Conservation (phyloP, 2,888 invertebrate species). For the Acleris emargana region DNA sequence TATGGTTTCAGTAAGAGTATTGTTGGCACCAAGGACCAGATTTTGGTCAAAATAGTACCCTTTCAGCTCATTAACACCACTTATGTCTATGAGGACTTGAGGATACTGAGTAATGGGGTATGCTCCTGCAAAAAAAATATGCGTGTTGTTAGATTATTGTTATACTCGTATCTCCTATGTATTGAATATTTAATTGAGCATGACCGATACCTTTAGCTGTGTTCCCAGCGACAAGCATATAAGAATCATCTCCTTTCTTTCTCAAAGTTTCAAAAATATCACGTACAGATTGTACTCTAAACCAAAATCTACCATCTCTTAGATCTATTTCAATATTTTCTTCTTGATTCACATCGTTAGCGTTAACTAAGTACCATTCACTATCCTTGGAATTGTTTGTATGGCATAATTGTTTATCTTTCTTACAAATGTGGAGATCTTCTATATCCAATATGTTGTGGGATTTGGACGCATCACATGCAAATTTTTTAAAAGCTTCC, state of each 20-base stretch:
- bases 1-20: slow-evolving; percentile 81
- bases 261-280: slow-evolving; percentile 81
- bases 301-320: slow-evolving; percentile 74
- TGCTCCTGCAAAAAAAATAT: slow-evolving; percentile 66
- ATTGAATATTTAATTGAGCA: no score
- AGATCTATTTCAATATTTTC: slow-evolving; percentile 61
- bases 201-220: slow-evolving; percentile 85
- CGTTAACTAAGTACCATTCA: slow-evolving; percentile 54
- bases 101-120: slow-evolving; percentile 68
- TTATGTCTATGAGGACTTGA: slow-evolving; percentile 86
- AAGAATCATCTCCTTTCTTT: slow-evolving; percentile 66
- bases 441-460: slow-evolving; percentile 75
- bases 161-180: no score
- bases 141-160: no score
- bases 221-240: slow-evolving; percentile 88
- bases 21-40: slow-evolving; percentile 84
- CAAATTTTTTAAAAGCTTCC: slow-evolving; percentile 89
- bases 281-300: slow-evolving; percentile 73
- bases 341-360: slow-evolving; percentile 43
- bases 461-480: slow-evolving; percentile 76
- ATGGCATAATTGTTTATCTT: slow-evolving; percentile 36
- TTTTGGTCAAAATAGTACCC: slow-evolving; percentile 64
- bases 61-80: slow-evolving; percentile 82
- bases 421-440: slow-evolving; percentile 57
- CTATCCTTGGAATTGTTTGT: slow-evolving; percentile 42